These are phyloP conservation scores for Acyrthosiphon pisum DNA, from an alignment of 1,140 invertebrate genomes.

Conservation along the genomic window DNA sequence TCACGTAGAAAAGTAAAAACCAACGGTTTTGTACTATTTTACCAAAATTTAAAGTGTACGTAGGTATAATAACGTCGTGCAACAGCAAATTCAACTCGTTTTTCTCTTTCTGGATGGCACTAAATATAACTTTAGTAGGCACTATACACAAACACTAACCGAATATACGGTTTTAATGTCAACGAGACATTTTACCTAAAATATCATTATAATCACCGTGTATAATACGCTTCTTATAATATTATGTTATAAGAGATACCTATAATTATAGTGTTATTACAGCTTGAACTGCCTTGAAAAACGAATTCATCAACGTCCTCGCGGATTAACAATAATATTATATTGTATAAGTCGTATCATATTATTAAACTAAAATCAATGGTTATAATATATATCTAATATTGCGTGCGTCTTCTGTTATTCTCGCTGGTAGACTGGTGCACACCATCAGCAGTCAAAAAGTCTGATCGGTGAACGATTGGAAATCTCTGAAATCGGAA, in stretches of 20 bases:
- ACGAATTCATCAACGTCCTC: neutral
- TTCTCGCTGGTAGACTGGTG: neutral
- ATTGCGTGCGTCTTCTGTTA: neutral
- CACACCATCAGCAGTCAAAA: neutral
- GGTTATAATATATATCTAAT: neutral
- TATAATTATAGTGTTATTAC: neutral
- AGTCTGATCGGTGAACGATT: neutral
- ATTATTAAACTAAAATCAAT: too few relatives aligned
- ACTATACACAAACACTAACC: neutral
- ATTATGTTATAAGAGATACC: too few relatives aligned
- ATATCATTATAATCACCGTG: neutral
- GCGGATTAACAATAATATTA: neutral
- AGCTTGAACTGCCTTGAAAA: neutral
- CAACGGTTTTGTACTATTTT: neutral
- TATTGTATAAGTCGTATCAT: too few relatives aligned
- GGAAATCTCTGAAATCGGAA: neutral
- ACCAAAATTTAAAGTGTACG: neutral
- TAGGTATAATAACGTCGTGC: neutral
- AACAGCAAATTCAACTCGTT: neutral
- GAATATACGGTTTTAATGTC: neutral
- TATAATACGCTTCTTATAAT: neutral
- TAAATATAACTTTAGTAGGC: too few relatives aligned
- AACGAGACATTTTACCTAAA: neutral
- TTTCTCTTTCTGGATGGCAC: neutral
- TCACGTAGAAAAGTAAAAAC: neutral